Conservation (phyloP, 2,113 vertebrate genomes). For the Gobiocypris rarus region DNA sequence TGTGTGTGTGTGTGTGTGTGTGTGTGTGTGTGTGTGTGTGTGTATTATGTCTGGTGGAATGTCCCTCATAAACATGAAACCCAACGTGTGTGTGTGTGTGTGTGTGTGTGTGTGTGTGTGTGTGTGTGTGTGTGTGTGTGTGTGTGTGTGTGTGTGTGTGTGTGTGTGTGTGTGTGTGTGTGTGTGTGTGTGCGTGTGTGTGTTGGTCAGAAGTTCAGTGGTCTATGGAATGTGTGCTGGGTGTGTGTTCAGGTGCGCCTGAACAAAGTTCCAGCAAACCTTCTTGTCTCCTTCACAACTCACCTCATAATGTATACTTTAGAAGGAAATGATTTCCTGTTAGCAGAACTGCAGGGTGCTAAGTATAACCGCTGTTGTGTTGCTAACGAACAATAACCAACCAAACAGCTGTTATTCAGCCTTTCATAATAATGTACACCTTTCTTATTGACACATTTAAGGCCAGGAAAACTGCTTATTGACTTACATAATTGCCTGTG, state of each 20-base stretch:
- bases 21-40: too few relatives aligned
- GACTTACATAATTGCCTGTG: not conserved
- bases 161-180: too few relatives aligned
- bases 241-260: slow-evolving; percentile 27
- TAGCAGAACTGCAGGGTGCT: not conserved
- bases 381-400: not conserved
- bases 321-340: not conserved
- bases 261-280: slow-evolving; percentile 26
- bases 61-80: too few relatives aligned
- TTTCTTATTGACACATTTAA: not conserved
- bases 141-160: too few relatives aligned
- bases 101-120: too few relatives aligned
- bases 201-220: slow-evolving; percentile 21
- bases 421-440: not conserved
- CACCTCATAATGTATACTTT: not conserved
- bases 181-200: too few relatives aligned
- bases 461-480: not conserved
- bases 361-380: not conserved
- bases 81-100: too few relatives aligned
- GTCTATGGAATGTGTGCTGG: slow-evolving; percentile 20
- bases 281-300: not conserved
- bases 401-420: not conserved
- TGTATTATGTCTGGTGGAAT: too few relatives aligned
- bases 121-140: too few relatives aligned
- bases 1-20: too few relatives aligned